Conservation (phyloP, 2,797 vertebrate species). For the Halcyon leucocephala region DNA sequence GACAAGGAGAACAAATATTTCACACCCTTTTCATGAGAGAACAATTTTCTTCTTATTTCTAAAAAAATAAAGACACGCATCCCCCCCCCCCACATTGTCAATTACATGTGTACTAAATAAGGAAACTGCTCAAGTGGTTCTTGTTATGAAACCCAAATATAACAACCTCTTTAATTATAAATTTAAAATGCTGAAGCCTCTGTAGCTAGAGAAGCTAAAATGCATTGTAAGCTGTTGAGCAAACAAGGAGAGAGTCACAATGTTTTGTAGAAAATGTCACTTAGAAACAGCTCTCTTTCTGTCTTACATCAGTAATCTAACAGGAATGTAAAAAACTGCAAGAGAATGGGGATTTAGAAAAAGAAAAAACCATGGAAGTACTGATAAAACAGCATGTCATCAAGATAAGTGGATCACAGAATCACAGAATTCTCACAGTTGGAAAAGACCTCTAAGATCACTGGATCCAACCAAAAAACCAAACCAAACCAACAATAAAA, state of each 20-base stretch:
- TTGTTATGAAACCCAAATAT: constrained; percentile 26
- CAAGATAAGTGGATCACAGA: not conserved
- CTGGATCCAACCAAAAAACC: too few relatives aligned
- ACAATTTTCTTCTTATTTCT: not conserved
- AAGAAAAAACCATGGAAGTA: not conserved
- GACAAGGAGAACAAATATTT: not conserved
- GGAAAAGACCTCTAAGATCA: too few relatives aligned
- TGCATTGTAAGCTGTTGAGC: not conserved
- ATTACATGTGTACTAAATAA: not conserved
- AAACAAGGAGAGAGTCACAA: not conserved
- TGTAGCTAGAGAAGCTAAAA: not conserved
- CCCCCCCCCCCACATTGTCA: not conserved
- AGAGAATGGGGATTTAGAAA: not conserved
- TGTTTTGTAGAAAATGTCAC: not conserved
- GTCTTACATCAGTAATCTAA: not conserved
- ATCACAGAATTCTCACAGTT: too few relatives aligned
- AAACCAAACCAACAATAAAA: too few relatives aligned
- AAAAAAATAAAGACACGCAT: not conserved
- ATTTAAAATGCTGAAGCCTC: not conserved
- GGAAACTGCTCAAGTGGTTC: constrained; percentile 1
- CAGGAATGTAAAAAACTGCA: not conserved
- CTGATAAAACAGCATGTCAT: not conserved
- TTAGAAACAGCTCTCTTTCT: not conserved
- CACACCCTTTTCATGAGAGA: not conserved
- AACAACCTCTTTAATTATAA: not conserved